A percentile compares a stretch with the other conserved stretches of the same genome.
phyloP scores from a whole-genome alignment of 2,888 invertebrate genomes.

The Leptopterna dolabrata region DNA sequence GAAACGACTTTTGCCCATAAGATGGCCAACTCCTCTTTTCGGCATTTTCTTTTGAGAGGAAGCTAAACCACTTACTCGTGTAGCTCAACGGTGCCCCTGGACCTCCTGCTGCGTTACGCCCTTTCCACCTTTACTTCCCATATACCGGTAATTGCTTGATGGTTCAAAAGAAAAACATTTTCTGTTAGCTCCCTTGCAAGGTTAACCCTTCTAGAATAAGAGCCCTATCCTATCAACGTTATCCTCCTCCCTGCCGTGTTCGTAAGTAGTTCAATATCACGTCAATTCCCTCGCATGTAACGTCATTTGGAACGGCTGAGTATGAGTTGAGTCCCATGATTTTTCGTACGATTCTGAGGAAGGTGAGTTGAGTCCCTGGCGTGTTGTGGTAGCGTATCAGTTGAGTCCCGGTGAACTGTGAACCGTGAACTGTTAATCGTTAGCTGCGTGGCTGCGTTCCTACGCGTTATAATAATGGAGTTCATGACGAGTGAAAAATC shows the following conservation, averaged over 20 bases:
- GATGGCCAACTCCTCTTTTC: constrained; percentile 28
- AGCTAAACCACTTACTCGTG: constrained; percentile 25
- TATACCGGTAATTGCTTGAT: constrained; percentile 30
- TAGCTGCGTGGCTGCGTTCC: too few species aligned
- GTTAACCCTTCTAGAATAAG: constrained; percentile 6
- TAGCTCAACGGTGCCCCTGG: neutral
- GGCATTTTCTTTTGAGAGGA: constrained; percentile 8
- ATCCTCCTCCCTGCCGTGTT: neutral
- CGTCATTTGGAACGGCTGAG: too few species aligned
- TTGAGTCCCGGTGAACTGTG: too few species aligned
- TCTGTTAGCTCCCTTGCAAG: neutral
- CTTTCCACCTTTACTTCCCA: constrained; percentile 27
- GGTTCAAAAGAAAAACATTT: constrained; percentile 35
- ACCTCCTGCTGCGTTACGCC: neutral
- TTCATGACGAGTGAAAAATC: too few species aligned
- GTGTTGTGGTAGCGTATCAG: too few species aligned
- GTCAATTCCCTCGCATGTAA: neutral
- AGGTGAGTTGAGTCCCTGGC: too few species aligned
- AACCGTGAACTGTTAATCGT: too few species aligned
- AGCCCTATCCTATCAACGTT: neutral
- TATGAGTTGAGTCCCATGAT: too few species aligned
- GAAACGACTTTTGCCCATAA: constrained; percentile 39
- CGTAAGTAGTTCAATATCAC: neutral
- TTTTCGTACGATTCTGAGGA: too few species aligned
- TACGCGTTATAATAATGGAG: too few species aligned